Evolutionary conservation across 2,113 vertebrate genomes (phyloP).

Genomic region (Alosa alosa): DNA sequence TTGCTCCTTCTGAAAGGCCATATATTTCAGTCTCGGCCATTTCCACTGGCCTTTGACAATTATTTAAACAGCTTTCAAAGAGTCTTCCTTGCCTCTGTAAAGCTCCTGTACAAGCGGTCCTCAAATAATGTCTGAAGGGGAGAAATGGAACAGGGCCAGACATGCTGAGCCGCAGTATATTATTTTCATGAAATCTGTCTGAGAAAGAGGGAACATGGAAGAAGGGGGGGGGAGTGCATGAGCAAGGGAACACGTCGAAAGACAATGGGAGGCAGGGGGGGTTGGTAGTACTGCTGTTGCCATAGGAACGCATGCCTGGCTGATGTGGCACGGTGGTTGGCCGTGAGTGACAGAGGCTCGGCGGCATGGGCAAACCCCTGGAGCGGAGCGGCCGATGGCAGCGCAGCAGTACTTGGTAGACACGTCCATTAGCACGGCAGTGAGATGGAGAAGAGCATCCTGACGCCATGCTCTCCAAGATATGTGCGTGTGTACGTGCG

Average conservation of each 20-base stretch:
- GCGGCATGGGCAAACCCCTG: too few species aligned
- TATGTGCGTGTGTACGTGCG: neutral
- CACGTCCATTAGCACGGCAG: neutral
- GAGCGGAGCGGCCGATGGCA: neutral
- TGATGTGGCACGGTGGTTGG: neutral
- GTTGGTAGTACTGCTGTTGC: neutral
- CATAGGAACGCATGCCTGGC: slow-evolving; percentile 6
- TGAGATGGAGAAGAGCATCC: neutral
- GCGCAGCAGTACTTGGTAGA: neutral
- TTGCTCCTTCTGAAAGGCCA: neutral
- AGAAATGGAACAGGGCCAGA: neutral
- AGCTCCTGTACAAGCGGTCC: neutral
- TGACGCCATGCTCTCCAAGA: neutral
- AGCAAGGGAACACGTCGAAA: neutral
- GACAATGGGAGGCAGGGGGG: neutral
- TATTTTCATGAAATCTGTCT: neutral
- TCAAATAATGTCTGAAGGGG: neutral
- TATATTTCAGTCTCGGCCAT: neutral
- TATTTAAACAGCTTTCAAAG: neutral
- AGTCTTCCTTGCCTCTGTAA: neutral
- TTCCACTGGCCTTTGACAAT: neutral
- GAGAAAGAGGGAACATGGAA: neutral
- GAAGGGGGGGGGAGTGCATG: neutral
- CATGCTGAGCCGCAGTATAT: neutral
- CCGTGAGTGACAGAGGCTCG: neutral